A percentile compares a stretch with the other conserved stretches of the same genome.
phyloP scores from a whole-genome alignment of 1,140 invertebrate genomes.

The Rhynchophorus ferrugineus region DNA sequence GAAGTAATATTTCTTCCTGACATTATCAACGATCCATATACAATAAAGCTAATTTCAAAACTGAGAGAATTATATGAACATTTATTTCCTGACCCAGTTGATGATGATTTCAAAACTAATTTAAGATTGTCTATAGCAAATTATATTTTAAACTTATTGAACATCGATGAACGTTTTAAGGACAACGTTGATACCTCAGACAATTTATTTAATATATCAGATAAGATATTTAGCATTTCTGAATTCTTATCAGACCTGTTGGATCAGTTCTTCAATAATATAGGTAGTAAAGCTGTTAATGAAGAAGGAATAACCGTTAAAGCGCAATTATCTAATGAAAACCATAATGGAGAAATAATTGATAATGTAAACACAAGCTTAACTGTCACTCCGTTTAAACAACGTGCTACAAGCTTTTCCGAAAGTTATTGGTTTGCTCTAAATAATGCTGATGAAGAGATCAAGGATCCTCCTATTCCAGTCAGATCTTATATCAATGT shows the following conservation, averaged over 20 bases:
- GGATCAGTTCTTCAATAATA: slow-evolving; percentile 34
- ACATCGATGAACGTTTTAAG: slow-evolving; percentile 22
- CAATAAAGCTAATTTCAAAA: slow-evolving; percentile 28
- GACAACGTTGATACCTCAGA: slow-evolving; percentile 13
- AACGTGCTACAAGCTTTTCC: slow-evolving; percentile 22
- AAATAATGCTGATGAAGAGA: too few relatives aligned
- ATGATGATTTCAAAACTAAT: slow-evolving; percentile 28
- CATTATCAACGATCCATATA: slow-evolving; percentile 28
- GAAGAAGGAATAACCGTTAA: too few relatives aligned
- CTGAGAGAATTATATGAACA: slow-evolving; percentile 28
- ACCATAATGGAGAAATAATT: not conserved
- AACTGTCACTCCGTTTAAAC: slow-evolving; percentile 32
- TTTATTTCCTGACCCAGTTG: slow-evolving; percentile 23
- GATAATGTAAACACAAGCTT: not conserved
- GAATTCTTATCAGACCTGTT: slow-evolving; percentile 37
- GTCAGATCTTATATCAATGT: slow-evolving; percentile 28
- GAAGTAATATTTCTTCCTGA: slow-evolving; percentile 37
- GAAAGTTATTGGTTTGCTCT: slow-evolving; percentile 36
- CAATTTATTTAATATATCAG: slow-evolving; percentile 22
- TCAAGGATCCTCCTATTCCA: too few relatives aligned
- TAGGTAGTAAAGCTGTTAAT: too few relatives aligned
- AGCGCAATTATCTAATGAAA: not conserved
- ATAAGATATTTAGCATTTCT: slow-evolving; percentile 34
- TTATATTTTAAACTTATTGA: slow-evolving; percentile 26
- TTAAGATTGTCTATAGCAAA: slow-evolving; percentile 28